Evolutionary conservation across 2,888 invertebrate species (phyloP), one percentile per base, ranked within the genome.

Genomic region (Drosophila hamatofila): DNA sequence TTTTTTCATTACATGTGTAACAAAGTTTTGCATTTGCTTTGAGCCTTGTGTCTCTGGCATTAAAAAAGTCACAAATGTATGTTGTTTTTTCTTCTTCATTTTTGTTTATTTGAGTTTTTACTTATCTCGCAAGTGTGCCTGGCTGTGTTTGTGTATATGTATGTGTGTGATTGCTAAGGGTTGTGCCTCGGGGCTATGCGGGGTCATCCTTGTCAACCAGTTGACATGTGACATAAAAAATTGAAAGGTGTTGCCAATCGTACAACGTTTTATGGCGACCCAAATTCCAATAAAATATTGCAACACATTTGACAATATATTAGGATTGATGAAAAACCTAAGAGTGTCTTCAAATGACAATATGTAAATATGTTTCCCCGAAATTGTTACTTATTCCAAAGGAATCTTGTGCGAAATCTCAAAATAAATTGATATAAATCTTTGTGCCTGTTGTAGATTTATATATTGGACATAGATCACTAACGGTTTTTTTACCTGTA

Each of bases 1-100:
- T 89, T 89, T 84, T 84, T 88, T 89, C 89, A 89, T 89, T 84
- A 84, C 88, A 89, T 67, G 85, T 84, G 85, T 84, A 84, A 78
- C 88, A 84, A 84, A 84, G 89, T 84, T 87, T 84, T 84, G 81
- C 84, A 81, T 89, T 84, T 63, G 82, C 79, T 87, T 84, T 84
- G 85, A 84, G 88, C 82, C 79, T 75, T 75, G 79, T 70, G 73
- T 75, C 69, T 67, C 81, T 61, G 60, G 57, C 89, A 84, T 83
- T 83, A 78, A 87, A 27, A 49, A 55, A 68, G 39, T 56, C 39
- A 35, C 42, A 61, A 23, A 23, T 23, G 18, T 63, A 21, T 62
- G 23, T 46, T 1, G 35, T 39, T 37, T 30, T 39, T 23, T 27
- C 8, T 3, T 61, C 25, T 46, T 63, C 62, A 62, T 68, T 65